Evolutionary conservation across 2,888 invertebrate genomes (phyloP).

Genomic region (Patella caerulea): DNA sequence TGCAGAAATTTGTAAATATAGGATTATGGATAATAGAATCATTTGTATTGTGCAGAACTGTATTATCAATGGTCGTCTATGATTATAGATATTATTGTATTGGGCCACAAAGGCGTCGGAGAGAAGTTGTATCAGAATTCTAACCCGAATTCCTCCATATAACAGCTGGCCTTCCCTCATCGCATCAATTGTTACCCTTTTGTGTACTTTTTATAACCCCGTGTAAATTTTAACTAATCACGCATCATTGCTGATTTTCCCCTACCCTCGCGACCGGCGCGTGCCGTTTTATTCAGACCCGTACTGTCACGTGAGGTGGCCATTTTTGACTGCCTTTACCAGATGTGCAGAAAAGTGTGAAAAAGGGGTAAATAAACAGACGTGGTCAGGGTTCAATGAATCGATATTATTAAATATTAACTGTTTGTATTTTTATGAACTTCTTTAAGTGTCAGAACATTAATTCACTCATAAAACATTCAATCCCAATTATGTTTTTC

Average conservation of each 20-base stretch:
- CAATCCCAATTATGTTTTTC: no score
- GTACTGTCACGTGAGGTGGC: neutral
- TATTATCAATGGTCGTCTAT: no score
- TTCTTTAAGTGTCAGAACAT: neutral
- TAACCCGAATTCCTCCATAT: slow-evolving; percentile 7
- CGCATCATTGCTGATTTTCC: neutral
- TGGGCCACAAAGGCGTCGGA: no score
- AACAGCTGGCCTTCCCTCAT: neutral
- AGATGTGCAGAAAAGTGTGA: slow-evolving; percentile 7
- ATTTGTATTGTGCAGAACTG: no score
- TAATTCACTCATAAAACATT: neutral
- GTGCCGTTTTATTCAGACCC: neutral
- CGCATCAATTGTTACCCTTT: neutral
- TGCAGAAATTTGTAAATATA: no score
- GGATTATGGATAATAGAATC: no score
- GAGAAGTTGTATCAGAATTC: neutral
- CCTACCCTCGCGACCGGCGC: neutral
- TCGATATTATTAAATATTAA: slow-evolving; percentile 5
- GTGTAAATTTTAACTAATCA: neutral
- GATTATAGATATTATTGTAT: no score
- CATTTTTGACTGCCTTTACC: neutral
- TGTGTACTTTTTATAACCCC: neutral
- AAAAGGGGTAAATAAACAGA: neutral
- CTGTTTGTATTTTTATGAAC: slow-evolving; percentile 2
- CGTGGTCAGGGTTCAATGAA: neutral